Base-by-base conservation (phyloP, 2,888 invertebrate genomes). In the Diarsia mendica region DNA sequence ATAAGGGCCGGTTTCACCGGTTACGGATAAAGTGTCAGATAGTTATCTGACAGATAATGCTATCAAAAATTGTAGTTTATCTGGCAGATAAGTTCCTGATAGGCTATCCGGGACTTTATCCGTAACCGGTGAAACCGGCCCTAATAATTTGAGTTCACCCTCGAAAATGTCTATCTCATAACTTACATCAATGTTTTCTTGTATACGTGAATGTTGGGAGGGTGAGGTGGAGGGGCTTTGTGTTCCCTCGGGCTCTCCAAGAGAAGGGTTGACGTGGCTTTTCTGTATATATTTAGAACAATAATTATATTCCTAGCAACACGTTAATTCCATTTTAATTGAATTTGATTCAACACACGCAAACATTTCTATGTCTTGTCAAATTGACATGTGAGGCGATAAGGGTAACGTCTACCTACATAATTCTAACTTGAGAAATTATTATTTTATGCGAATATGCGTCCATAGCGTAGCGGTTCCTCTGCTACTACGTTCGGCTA, bases 121-220 rank as follows among this genome's bases (percentile, higher is more conserved):
- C n/a, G n/a, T n/a, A n/a, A n/a, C n/a, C n/a, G n/a, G n/a, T n/a
- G n/a, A n/a, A n/a, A n/a, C n/a, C n/a, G n/a, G n/a, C n/a, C n/a
- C n/a, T n/a, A n/a, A 92, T 93, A 91, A 91, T 89, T 90, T 80
- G 80, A 86, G 87, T 85, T 89, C 87, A 85, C 92, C 91, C 91
- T 90, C 89, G 84, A 87, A 89, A 88, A 90, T 88, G 89, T 88
- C 87, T 87, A 88, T 87, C 86, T 91, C 89, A 88, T 93, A 93
- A 93, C 93, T 93, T 88, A 90, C 90, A 92, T 93, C 90, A 93
- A 93, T 93, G 91, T 95, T 94, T 94, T 91, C 91, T 92, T 94
- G 92, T 93, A 88, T 93, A 90, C 89, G 87, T 86, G 91, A 91
- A 92, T 91, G 91, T 89, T 80, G 89, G 79, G 85, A 89, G 89